Percentiles rank a stretch among this genome's conserved stretches.
phyloP scores from a whole-genome alignment of 2,797 vertebrate genomes.

The Loris lydekkerianus region DNA sequence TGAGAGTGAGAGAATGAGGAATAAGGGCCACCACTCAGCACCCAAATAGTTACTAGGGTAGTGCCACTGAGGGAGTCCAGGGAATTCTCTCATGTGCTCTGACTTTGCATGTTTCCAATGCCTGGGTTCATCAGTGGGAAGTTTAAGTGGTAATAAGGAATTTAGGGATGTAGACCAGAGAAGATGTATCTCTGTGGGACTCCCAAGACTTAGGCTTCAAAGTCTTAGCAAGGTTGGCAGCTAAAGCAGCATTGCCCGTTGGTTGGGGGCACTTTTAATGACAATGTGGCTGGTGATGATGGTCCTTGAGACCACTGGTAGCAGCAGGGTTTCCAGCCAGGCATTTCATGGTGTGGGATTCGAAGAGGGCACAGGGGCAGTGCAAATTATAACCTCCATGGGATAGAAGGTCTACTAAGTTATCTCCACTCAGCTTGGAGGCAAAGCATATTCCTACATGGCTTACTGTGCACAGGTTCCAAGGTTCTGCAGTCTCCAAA shows the following conservation, averaged over 20 bases:
- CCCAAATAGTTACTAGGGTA: too few species aligned
- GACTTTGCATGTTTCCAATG: neutral
- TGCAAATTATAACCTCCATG: neutral
- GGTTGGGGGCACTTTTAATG: neutral
- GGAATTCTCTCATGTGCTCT: neutral
- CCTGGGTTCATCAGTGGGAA: neutral
- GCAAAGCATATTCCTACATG: neutral
- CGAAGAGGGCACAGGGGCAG: neutral
- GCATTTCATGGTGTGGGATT: neutral
- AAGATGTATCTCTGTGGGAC: neutral
- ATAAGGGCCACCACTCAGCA: accelerated
- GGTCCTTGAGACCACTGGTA: neutral
- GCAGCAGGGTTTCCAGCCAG: neutral
- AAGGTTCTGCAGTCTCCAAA: neutral
- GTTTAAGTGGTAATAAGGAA: too few species aligned
- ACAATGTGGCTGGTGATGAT: neutral
- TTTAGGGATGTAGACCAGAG: neutral
- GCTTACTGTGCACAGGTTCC: neutral
- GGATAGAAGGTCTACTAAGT: neutral
- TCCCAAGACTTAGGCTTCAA: neutral
- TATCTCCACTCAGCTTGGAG: neutral
- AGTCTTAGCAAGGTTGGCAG: neutral
- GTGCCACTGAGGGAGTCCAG: neutral
- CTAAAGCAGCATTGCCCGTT: too few species aligned
- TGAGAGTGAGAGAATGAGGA: neutral